A percentile compares a stretch with the other conserved stretches of the same genome.
Conservation (phyloP, 2,888 invertebrate genomes). For the Drosophila lutescens region DNA sequence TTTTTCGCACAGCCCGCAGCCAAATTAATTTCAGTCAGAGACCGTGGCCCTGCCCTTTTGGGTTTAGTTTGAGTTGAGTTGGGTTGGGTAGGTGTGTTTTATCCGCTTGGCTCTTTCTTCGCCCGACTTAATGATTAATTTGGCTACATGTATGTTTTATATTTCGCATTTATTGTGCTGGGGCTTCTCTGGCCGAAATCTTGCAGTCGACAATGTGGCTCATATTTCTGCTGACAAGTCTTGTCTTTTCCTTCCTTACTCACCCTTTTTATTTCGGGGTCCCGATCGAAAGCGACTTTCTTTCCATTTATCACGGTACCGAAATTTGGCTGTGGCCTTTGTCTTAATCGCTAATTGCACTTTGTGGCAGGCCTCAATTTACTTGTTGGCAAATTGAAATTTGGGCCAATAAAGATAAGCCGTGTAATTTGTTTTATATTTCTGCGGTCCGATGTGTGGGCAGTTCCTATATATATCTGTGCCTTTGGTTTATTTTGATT, state of each 20-base stretch:
- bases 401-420: slow-evolving; percentile 74
- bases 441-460: slow-evolving; percentile 23
- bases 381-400: slow-evolving; percentile 75
- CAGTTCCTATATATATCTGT: slow-evolving; percentile 10
- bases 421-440: slow-evolving; percentile 63
- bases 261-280: neutral
- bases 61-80: slow-evolving; percentile 24
- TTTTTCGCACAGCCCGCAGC: slow-evolving; percentile 59
- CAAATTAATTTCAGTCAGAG: slow-evolving; percentile 76
- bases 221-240: slow-evolving; percentile 46
- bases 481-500: slow-evolving; percentile 25
- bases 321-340: slow-evolving; percentile 13
- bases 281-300: slow-evolving; percentile 31
- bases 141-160: slow-evolving; percentile 25
- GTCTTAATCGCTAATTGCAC: slow-evolving; percentile 71
- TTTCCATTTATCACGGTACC: slow-evolving; percentile 38
- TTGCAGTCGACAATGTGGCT: slow-evolving; percentile 35
- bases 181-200: slow-evolving; percentile 7
- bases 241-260: slow-evolving; percentile 1
- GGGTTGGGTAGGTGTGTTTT: slow-evolving; percentile 54
- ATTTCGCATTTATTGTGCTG: slow-evolving; percentile 39
- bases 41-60: slow-evolving; percentile 46
- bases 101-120: slow-evolving; percentile 52
- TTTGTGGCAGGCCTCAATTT: slow-evolving; percentile 71
- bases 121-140: slow-evolving; percentile 65